phyloP scores from a whole-genome alignment of 2,888 invertebrate species.

The Ophion obscuratus region DNA sequence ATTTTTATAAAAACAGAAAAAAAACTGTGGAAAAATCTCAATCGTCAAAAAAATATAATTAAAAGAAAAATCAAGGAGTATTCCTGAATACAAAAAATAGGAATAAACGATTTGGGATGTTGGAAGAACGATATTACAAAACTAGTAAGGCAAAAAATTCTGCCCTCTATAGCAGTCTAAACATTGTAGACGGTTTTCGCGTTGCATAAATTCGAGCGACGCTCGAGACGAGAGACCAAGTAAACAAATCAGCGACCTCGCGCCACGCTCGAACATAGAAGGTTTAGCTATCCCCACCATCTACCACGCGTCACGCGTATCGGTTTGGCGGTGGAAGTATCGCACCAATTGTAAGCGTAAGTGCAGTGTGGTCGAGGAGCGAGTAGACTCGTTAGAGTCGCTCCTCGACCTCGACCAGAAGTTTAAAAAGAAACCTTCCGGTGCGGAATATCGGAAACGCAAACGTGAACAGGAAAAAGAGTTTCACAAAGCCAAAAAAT shows the following conservation, averaged over 20 bases:
- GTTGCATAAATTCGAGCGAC: conserved; percentile 29
- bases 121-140: no score
- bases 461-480: conserved; percentile 35
- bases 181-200: conserved; percentile 14
- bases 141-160: no score
- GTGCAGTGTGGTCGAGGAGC: not conserved
- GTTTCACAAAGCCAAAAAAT: no score
- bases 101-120: no score
- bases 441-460: conserved; percentile 31
- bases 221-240: no score
- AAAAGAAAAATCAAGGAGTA: not conserved
- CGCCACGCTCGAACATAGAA: no score
- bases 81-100: conserved; percentile 14
- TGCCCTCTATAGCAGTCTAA: conserved; percentile 8
- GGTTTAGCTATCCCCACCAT: no score
- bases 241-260: conserved; percentile 21
- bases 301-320: conserved; percentile 1
- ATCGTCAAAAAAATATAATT: not conserved
- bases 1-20: no score
- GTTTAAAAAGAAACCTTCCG: conserved; percentile 27
- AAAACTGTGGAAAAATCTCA: no score
- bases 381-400: no score
- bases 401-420: no score
- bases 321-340: conserved; percentile 2
- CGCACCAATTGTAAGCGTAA: not conserved